Base-by-base conservation (phyloP, 2,888 invertebrate species). In the Zhengitettix transpicula region DNA sequence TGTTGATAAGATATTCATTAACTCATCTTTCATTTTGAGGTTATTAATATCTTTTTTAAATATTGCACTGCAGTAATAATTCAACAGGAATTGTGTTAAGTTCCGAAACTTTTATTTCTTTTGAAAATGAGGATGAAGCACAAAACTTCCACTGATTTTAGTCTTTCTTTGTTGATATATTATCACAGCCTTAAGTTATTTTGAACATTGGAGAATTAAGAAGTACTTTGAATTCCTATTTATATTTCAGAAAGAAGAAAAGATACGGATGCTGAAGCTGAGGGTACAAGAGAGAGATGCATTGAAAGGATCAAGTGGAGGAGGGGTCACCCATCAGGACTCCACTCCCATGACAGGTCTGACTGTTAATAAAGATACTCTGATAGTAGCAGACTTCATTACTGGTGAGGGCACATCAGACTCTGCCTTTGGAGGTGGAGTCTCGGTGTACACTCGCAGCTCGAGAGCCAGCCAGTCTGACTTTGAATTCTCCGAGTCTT, bases 401-500 rank as follows among this genome's bases (percentile, higher is more conserved):
- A 83, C 81, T 58, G 86, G 85, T 69, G 87, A 87, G 65, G 85
- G 85, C 68, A 87, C 87, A 62, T 87, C 87, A 59, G 84, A 85
- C 75, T 88, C 88, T 67, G 89, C 87, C 67, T 85, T 83, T 69
- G 82, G 83, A 69, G 76, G 78, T 70, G 78, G 79, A 66, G 77
- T 85, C 70, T 82, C 82, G 64, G 81, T 85, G 72, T 84, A 85
- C 75, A 89, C 88, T 67, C 82, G 88, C 69, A 88, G 88, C 65
- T 87, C 87, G 64, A 81, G 87, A 68, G 88, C 88, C 71, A 89
- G 88, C 72, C 87, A 87, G 73, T 89, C 90, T 63, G 89, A 90
- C 75, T 82, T 88, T 70, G 90, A 91, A 73, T 89, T 89, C 74
- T 90, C 89, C 65, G 90, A 90, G 73, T 89, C 90, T 71, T 91